Evolutionary conservation across 2,113 vertebrate species (phyloP).

Genomic region (Oxyruncus cristatus): DNA sequence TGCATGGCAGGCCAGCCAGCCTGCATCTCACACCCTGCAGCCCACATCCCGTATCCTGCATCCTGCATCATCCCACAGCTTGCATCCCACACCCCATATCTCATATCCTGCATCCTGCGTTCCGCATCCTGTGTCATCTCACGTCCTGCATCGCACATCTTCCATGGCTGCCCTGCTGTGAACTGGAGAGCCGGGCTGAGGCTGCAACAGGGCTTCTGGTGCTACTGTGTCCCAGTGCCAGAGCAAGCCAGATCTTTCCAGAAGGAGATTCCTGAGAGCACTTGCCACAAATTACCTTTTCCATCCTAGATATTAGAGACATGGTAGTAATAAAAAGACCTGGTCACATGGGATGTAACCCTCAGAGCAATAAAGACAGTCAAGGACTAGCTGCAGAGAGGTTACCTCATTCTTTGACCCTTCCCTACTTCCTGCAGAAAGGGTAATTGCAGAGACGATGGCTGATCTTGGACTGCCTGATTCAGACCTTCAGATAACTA

Average conservation of each 20-base stretch:
- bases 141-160: not conserved
- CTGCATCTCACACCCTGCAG: not conserved
- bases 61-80: not conserved
- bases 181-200: not conserved
- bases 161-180: not conserved
- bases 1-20: not conserved
- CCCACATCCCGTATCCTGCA: not conserved
- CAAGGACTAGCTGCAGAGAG: not conserved
- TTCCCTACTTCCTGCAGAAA: not conserved
- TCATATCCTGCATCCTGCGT: not conserved
- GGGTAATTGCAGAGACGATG: not conserved
- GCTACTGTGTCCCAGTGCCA: not conserved
- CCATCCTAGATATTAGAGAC: not conserved
- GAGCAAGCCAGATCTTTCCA: not conserved
- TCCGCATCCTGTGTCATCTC: not conserved
- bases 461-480: not conserved
- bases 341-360: not conserved
- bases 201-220: not conserved
- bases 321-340: not conserved
- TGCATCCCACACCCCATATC: not conserved
- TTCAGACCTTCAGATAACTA: not conserved
- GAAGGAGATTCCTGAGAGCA: fast-evolving
- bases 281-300: not conserved
- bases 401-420: not conserved
- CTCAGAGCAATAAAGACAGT: not conserved